Evolutionary conservation across 2,113 vertebrate genomes (phyloP).

Genomic region (Myrmophylax atrothorax): DNA sequence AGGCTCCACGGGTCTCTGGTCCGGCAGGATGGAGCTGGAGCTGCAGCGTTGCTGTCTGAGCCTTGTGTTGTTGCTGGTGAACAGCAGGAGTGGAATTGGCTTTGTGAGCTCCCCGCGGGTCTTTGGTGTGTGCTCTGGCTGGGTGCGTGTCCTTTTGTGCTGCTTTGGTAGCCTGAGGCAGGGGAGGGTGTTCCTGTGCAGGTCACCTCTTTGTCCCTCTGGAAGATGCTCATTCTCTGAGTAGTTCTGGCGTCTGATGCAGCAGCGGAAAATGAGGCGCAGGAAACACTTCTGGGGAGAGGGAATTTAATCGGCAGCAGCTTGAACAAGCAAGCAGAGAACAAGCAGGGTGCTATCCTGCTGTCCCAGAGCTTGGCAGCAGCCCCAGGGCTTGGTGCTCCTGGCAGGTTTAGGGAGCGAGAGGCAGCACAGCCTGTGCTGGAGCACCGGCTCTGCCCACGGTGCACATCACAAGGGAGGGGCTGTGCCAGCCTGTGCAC

Average conservation of each 20-base stretch:
- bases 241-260: not conserved
- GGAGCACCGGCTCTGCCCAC: fast-evolving
- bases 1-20: not conserved
- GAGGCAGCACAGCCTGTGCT: not conserved
- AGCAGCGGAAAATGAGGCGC: not conserved
- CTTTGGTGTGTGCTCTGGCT: not conserved
- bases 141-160: not conserved
- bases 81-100: not conserved
- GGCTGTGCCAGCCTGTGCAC: no score
- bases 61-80: not conserved
- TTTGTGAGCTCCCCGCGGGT: not conserved
- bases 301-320: not conserved
- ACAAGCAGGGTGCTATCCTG: not conserved
- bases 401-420: not conserved
- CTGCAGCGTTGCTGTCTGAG: fast-evolving
- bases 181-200: not conserved
- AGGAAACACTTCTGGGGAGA: not conserved
- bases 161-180: not conserved
- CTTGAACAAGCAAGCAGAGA: not conserved
- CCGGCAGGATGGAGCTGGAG: not conserved
- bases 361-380: not conserved
- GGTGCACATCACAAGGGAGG: fast-evolving
- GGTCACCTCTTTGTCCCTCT: not conserved
- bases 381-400: not conserved
- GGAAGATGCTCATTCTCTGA: not conserved